Conservation (phyloP, 1,140 invertebrate genomes). For the Dinoponera quadriceps region DNA sequence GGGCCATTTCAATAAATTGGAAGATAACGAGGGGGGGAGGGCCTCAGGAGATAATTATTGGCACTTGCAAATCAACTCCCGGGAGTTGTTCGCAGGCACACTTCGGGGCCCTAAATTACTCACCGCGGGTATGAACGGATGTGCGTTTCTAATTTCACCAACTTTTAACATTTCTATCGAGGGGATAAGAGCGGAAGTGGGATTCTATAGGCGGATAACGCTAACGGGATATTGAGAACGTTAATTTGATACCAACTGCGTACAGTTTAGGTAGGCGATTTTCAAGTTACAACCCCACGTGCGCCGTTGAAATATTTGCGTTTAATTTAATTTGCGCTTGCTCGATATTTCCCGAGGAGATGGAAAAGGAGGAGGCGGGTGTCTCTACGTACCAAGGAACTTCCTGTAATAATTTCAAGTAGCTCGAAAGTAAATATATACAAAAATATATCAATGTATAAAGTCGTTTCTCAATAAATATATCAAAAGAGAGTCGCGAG, state of each 20-base stretch:
- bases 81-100: background rate
- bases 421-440: too few species aligned
- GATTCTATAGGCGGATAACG: background rate
- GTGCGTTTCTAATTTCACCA: constrained; percentile 26
- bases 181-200: background rate
- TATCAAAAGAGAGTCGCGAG: too few species aligned
- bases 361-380: too few species aligned
- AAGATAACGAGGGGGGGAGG: background rate
- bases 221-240: constrained; percentile 24
- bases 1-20: constrained; percentile 21
- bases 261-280: constrained; percentile 19
- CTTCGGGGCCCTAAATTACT: background rate
- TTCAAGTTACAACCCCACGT: constrained; percentile 12
- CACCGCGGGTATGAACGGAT: background rate
- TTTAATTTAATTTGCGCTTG: background rate
- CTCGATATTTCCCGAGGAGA: background rate
- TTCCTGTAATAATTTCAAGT: background rate
- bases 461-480: too few species aligned
- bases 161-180: constrained; percentile 26
- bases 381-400: background rate
- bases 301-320: background rate
- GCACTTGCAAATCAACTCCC: background rate
- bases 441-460: too few species aligned
- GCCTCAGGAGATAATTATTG: background rate
- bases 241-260: constrained; percentile 38